Evolutionary conservation across 1,140 invertebrate species (phyloP), one percentile per base, ranked within the genome.

Genomic region (Gryllus bimaculatus): DNA sequence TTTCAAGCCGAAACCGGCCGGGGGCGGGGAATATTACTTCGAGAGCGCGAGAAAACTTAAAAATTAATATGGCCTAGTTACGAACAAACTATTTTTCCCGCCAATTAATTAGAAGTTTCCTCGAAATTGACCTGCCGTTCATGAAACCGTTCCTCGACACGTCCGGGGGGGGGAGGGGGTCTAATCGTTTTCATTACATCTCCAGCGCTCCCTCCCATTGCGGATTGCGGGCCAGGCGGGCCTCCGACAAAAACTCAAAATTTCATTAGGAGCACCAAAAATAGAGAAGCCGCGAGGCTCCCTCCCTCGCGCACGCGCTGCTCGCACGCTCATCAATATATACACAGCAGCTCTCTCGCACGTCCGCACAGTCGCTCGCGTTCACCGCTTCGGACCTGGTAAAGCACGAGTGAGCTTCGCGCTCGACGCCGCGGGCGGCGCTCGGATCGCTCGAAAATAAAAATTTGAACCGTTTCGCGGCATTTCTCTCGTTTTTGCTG

Each of bases 151-250:
- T 10, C 10, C 10, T 1, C 54, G 10, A n/a, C 10, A 66, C 10
- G 10, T 66, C 18, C 54, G 10, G 10, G 54, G 8, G 15, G 8
- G 8, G 49, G 49, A 54, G 49, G 49, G 8, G 18, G 54, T 66
- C 54, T 66, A 66, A 66, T 18, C 54, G n/a, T 66, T 66, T 66
- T 66, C 54, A 66, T 66, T 66, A 66, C 54, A 66, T 66, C 54
- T 66, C 18, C 2, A 66, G 10, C 54, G 18, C 7, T 66, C 18
- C 54, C 0, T 66, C 54, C 54, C 54, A 66, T 66, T 18, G 54
- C n/a, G 54, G 54, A 66, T n/a, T 66, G 54, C 54, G 54, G 54
- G 54, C 54, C 54, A 66, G 10, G 54, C 18, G 2, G 54, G 54
- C 54, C 18, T 66, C 54, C 54, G 7, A 66, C 54, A 66, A 66